Evolutionary conservation across 2,113 vertebrate genomes (phyloP), one percentile per base, ranked within the genome.

Genomic region (Siphamia tubifer): DNA sequence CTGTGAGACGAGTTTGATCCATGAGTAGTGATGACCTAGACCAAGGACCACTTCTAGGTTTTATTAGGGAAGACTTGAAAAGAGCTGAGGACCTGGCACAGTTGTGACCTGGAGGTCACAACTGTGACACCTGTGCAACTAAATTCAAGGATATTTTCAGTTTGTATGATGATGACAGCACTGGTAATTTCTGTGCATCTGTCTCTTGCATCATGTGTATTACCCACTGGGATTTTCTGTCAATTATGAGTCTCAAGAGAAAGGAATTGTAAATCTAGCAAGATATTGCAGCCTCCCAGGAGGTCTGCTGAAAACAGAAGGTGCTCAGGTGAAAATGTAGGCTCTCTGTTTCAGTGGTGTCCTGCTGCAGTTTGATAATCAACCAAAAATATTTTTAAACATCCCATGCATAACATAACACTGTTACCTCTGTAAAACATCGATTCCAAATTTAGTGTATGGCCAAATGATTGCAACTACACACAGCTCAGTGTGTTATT

Each of bases 221-320:
- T 64, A 49, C 52, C 51, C 32, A 62, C 27, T 17, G 43, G 49
- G 61, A 77, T 30, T 24, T 20, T 13, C 7, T 1, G 28, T 71
- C 60, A 56, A 78, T 77, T 81, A 83, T 12, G 43, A 31, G 38
- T 63, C 73, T 82, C 70, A 36, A 42, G 73, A 70, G 83, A 69
- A 72, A 67, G 74, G 67, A 81, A 84, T 80, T 81, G 63, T 58
- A 73, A 68, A 47, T 53, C 78, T 79, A 66, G 54, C 62, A 70
- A 17, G 45, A 70, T 44, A 62, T 64, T 31, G 27, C 31, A n/a
- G 17, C 21, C 32, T 71, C 52, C 30, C 30, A 1, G 63, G 70
- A 64, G 34, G 51, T 72, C 28, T 42, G 28, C n/a, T 40, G 73
- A 67, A 65, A 81, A 55, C 65, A 67, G 67, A 68, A 67, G 58